Percentiles rank a stretch among this genome's conserved stretches.
Evolutionary conservation across 2,797 vertebrate species (phyloP).

Genomic region (Chiroxiphia lanceolata): DNA sequence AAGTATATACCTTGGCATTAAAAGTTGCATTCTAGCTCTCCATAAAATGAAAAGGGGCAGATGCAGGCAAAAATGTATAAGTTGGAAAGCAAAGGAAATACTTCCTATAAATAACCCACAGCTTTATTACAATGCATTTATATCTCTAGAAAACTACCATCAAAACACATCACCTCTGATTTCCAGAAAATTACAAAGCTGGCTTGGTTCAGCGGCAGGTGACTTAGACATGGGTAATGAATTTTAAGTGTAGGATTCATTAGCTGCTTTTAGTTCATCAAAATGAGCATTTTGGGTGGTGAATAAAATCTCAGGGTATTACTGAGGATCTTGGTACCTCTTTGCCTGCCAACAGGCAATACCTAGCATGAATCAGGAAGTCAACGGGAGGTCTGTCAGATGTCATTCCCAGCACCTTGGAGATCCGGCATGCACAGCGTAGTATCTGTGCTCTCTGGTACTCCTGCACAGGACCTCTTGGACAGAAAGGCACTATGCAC

Average conservation of each 20-base stretch:
- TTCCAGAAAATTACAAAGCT: not conserved
- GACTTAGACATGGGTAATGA: not conserved
- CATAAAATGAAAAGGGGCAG: not conserved
- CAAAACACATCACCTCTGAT: not conserved
- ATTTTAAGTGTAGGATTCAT: not conserved
- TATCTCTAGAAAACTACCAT: not conserved
- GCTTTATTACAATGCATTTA: not conserved
- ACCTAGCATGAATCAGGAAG: not conserved
- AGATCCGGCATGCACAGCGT: not conserved
- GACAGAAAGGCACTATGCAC: not conserved
- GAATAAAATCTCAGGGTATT: not conserved
- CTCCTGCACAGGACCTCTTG: not conserved
- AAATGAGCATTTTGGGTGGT: not conserved
- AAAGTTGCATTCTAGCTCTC: not conserved
- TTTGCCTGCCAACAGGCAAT: not conserved
- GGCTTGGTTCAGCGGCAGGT: not conserved
- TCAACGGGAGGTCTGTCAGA: fast-evolving
- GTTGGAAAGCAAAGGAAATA: not conserved
- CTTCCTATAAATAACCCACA: not conserved
- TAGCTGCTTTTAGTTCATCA: not conserved
- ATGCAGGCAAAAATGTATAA: not conserved
- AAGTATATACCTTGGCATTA: not conserved
- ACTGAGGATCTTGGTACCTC: not conserved
- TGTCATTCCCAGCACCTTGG: fast-evolving
- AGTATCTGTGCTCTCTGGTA: not conserved